phyloP scores from a whole-genome alignment of 2,888 invertebrate genomes.

The Andrena marginata region DNA sequence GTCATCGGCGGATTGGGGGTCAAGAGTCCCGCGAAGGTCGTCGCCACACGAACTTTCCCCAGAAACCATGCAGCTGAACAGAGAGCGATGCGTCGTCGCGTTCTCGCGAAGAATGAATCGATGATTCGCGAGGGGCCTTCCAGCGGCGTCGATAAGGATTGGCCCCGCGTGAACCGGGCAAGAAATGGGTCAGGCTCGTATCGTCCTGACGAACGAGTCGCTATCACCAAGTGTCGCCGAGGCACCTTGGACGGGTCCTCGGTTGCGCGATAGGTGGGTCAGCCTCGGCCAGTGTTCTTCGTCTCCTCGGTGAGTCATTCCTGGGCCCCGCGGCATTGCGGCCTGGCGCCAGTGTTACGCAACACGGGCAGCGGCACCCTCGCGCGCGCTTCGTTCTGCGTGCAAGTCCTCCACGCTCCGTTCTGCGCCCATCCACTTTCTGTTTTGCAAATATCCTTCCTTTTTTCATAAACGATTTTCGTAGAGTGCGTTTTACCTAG shows the following conservation, averaged over 20 bases:
- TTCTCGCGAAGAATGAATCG: neutral
- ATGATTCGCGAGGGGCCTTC: constrained; percentile 4
- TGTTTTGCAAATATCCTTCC: neutral
- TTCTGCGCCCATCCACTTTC: neutral
- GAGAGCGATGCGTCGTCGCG: neutral
- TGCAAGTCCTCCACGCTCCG: neutral
- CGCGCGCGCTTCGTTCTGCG: constrained; percentile 30
- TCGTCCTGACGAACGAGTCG: constrained; percentile 72
- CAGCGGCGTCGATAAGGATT: constrained; percentile 25
- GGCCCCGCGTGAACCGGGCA: neutral
- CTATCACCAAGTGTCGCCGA: constrained; percentile 76
- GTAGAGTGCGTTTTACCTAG: too few relatives aligned
- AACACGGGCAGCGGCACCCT: constrained; percentile 73
- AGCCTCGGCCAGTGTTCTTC: constrained; percentile 72
- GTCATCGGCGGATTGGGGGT: constrained; percentile 14
- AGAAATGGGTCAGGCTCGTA: constrained; percentile 53
- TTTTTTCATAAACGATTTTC: neutral
- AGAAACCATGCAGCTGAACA: constrained; percentile 16
- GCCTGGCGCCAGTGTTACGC: constrained; percentile 83
- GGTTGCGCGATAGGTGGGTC: constrained; percentile 80
- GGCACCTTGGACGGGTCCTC: constrained; percentile 80
- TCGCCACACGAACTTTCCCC: constrained; percentile 29
- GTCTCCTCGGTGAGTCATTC: constrained; percentile 82
- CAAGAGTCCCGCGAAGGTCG: constrained; percentile 48
- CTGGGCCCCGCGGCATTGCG: constrained; percentile 76